These are phyloP conservation scores for Hippocampus kuda DNA, from an alignment of 2,797 vertebrate species.

Conservation along the genomic window DNA sequence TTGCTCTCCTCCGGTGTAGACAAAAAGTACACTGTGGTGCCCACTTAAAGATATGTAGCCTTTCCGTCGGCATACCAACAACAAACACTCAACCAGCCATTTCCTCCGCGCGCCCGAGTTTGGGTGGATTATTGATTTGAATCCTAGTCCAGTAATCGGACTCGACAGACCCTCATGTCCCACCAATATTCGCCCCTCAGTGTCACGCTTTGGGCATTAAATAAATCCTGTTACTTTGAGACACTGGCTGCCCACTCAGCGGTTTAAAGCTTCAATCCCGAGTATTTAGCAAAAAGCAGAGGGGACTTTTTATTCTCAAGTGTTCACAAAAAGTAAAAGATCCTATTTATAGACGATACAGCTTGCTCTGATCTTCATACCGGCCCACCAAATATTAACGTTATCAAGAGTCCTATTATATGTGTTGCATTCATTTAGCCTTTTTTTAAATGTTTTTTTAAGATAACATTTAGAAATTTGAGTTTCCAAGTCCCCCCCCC, in stretches of 20 bases:
- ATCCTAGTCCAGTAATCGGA: slow-evolving; percentile 44
- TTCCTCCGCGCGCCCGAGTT: slow-evolving; percentile 49
- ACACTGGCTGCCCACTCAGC: slow-evolving; percentile 39
- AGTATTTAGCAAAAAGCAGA: neutral
- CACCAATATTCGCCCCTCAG: slow-evolving; percentile 23
- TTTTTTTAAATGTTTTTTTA: no score
- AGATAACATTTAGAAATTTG: no score
- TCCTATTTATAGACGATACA: no score
- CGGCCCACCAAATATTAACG: no score
- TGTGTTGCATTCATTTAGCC: no score
- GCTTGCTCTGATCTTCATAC: no score
- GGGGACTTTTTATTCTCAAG: neutral
- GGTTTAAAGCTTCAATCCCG: slow-evolving; percentile 21
- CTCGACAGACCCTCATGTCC: slow-evolving; percentile 21
- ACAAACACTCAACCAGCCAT: slow-evolving; percentile 51
- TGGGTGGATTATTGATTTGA: slow-evolving; percentile 60
- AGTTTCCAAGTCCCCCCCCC: no score
- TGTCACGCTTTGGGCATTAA: slow-evolving; percentile 61
- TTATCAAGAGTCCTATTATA: no score
- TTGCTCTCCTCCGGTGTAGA: slow-evolving; percentile 48
- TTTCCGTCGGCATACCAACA: slow-evolving; percentile 55
- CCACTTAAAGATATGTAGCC: slow-evolving; percentile 60
- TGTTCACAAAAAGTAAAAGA: no score
- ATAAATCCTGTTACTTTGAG: slow-evolving; percentile 61
- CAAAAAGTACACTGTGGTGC: slow-evolving; percentile 60